phyloP scores from a whole-genome alignment of 2,113 vertebrate species.

The Neotoma lepida region DNA sequence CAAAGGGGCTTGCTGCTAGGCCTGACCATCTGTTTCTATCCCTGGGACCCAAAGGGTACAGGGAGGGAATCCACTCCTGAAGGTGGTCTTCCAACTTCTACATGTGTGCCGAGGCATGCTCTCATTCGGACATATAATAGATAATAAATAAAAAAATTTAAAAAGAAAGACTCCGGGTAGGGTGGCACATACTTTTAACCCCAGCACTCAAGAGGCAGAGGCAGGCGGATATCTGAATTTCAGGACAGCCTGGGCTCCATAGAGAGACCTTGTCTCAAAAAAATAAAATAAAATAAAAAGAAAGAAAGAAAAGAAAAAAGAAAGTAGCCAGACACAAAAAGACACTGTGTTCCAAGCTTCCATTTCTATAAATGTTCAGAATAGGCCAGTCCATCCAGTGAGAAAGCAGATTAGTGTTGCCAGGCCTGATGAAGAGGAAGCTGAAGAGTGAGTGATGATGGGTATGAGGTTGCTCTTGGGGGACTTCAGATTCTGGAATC shows the following conservation, averaged over 20 bases:
- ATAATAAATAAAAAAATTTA: background rate
- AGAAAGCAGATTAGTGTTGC: background rate
- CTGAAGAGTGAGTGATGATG: background rate
- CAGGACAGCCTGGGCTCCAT: background rate
- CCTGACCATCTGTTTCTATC: background rate
- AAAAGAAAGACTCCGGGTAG: background rate
- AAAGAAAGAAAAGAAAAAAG: background rate
- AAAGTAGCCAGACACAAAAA: background rate
- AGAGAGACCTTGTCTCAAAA: background rate
- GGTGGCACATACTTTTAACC: background rate
- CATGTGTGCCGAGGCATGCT: background rate
- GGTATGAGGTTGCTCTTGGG: background rate
- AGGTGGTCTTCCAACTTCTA: background rate
- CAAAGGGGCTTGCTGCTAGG: background rate
- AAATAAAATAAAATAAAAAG: background rate
- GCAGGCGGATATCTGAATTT: background rate
- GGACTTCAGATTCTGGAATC: background rate
- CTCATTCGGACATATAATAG: background rate
- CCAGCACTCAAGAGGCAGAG: background rate
- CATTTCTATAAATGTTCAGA: constrained; percentile 13
- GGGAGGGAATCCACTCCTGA: background rate
- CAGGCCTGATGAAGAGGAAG: background rate
- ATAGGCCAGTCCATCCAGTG: background rate
- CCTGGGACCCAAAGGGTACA: background rate
- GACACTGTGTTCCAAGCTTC: background rate